A percentile compares a stretch with the other conserved stretches of the same genome.
Evolutionary conservation across 1,140 invertebrate genomes (phyloP).

Genomic region (Anagrus nilaparvatae): DNA sequence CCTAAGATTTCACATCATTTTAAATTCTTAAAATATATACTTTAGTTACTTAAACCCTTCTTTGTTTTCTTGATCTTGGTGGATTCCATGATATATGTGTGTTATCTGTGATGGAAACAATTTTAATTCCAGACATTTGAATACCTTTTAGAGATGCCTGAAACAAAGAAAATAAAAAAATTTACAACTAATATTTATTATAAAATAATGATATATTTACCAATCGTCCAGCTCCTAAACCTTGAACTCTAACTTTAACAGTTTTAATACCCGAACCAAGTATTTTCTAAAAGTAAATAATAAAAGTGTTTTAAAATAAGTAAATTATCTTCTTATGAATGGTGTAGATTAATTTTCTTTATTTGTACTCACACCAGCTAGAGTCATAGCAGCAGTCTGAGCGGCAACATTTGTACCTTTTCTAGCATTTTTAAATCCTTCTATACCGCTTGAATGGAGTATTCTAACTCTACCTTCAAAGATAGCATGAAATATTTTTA

Average conservation of each 20-base stretch:
- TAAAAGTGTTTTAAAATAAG: constrained; percentile 19
- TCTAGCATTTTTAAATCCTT: constrained; percentile 89
- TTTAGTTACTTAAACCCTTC: constrained; percentile 53
- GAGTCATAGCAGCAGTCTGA: constrained; percentile 77
- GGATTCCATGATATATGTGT: constrained; percentile 74
- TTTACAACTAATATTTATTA: constrained; percentile 6
- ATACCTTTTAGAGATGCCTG: constrained; percentile 88
- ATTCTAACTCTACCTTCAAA: constrained; percentile 45
- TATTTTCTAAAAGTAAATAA: constrained; percentile 62
- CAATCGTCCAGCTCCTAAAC: constrained; percentile 80
- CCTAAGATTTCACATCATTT: not conserved
- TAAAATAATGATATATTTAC: constrained; percentile 39
- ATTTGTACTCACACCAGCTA: constrained; percentile 52
- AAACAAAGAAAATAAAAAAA: constrained; percentile 14
- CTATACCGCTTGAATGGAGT: constrained; percentile 68
- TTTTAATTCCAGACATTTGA: constrained; percentile 76
- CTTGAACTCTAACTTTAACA: constrained; percentile 64
- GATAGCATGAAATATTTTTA: constrained; percentile 5
- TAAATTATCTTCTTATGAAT: not conserved
- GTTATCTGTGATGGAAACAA: constrained; percentile 82
- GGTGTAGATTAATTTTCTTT: not conserved
- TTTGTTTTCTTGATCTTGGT: constrained; percentile 61
- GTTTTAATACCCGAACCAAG: constrained; percentile 61
- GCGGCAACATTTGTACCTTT: constrained; percentile 95
- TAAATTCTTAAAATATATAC: constrained; percentile 1